Conservation (phyloP, 2,797 vertebrate genomes). For the Sternotherus odoratus region DNA sequence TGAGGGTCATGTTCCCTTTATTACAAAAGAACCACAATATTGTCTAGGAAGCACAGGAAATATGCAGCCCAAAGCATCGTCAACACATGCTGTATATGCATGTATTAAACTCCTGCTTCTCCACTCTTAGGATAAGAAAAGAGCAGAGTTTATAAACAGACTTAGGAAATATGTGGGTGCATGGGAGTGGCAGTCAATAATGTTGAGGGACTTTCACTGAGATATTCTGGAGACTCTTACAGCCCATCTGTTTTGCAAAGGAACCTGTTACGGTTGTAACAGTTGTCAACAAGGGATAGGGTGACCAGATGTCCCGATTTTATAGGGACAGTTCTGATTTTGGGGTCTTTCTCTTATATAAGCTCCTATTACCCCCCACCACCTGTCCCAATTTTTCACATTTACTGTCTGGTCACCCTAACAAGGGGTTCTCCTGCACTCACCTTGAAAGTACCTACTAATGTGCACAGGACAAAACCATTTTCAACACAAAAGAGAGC, state of each 20-base stretch:
- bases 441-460: not conserved
- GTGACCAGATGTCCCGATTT: too few species aligned
- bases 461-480: slow-evolving; percentile 29
- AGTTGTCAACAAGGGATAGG: slow-evolving; percentile 41
- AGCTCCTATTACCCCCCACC: too few species aligned
- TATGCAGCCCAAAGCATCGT: not conserved
- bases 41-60: not conserved
- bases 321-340: too few species aligned
- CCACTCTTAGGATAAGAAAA: not conserved
- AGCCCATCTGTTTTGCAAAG: slow-evolving; percentile 32
- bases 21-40: not conserved
- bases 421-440: slow-evolving; percentile 27
- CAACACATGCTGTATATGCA: not conserved
- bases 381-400: too few species aligned
- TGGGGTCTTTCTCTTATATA: too few species aligned
- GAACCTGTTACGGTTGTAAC: slow-evolving; percentile 23
- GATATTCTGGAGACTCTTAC: slow-evolving; percentile 28
- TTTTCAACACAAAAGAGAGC: slow-evolving; percentile 14
- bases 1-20: not conserved
- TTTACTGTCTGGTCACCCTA: too few species aligned
- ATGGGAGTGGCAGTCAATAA: not conserved
- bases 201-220: not conserved
- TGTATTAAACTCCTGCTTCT: not conserved
- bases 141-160: not conserved
- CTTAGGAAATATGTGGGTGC: not conserved